Evolutionary conservation across 2,113 vertebrate genomes (phyloP).

Genomic region (Ibidorhyncha struthersii): DNA sequence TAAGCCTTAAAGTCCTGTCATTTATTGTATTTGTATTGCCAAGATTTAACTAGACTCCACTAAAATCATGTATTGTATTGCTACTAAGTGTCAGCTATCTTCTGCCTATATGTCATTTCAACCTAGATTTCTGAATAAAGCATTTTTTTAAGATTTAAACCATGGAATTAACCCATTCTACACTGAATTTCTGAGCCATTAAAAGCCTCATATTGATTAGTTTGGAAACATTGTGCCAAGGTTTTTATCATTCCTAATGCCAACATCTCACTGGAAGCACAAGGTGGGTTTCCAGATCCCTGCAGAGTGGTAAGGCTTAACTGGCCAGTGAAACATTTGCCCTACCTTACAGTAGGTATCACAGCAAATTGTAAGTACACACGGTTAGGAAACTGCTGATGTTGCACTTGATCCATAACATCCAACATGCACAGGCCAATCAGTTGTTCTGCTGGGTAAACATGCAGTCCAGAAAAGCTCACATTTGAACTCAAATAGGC

Average conservation of each 20-base stretch:
- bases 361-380: neutral
- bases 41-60: slow-evolving; percentile 20
- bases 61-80: slow-evolving; percentile 13
- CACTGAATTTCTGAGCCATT: neutral
- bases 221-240: neutral
- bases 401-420: neutral
- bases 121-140: slow-evolving; percentile 30
- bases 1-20: slow-evolving; percentile 42
- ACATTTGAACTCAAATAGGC: neutral
- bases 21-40: slow-evolving; percentile 40
- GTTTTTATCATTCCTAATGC: neutral
- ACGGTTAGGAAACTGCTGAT: neutral
- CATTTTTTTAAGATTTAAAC: slow-evolving; percentile 12
- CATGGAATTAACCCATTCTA: neutral
- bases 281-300: neutral
- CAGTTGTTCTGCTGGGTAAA: neutral
- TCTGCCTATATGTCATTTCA: slow-evolving; percentile 35
- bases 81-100: slow-evolving; percentile 3
- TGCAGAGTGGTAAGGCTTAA: neutral
- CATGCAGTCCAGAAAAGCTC: neutral
- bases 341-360: neutral
- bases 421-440: neutral
- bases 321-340: neutral
- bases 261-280: neutral
- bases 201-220: neutral